Evolutionary conservation across 2,888 invertebrate genomes (phyloP).

Genomic region (Amblyjoppa fuscipennis): DNA sequence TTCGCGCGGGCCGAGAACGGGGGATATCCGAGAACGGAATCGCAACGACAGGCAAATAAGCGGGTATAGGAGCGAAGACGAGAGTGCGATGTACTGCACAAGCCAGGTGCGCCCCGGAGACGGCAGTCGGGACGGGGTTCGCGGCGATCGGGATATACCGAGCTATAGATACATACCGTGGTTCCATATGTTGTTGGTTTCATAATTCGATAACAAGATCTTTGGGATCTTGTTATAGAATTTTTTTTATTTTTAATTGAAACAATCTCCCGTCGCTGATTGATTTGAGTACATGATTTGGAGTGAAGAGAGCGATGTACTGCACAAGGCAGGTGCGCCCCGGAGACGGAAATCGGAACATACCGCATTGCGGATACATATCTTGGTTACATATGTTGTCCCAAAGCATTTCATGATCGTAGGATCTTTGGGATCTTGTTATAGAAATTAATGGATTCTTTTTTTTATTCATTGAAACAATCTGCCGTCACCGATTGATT

Average conservation of each 20-base stretch:
- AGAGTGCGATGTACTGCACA: conserved; percentile 43
- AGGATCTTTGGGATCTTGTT: too few species aligned
- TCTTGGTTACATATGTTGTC: too few species aligned
- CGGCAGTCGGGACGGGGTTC: conserved; percentile 24
- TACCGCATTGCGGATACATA: too few species aligned
- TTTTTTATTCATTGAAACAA: too few species aligned
- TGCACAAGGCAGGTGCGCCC: too few species aligned
- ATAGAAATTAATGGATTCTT: too few species aligned
- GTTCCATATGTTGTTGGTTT: conserved; percentile 61
- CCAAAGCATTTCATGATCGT: too few species aligned
- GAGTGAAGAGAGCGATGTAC: background rate
- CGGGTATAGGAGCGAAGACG: conserved; percentile 55
- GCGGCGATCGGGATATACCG: background rate
- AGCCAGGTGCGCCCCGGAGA: conserved; percentile 50
- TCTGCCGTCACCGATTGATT: too few species aligned
- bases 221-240: background rate
- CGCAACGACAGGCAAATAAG: conserved; percentile 63
- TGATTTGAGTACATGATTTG: too few species aligned
- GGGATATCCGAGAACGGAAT: conserved; percentile 46
- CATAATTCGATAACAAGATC: background rate
- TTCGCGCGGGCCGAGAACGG: conserved; percentile 46
- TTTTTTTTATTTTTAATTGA: too few species aligned
- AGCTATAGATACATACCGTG: conserved; percentile 35
- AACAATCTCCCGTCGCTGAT: too few species aligned
- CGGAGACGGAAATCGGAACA: too few species aligned